A percentile compares a stretch with the other conserved stretches of the same genome.
Conservation (phyloP, 2,888 invertebrate species). For the Enchytraeus crypticus region DNA sequence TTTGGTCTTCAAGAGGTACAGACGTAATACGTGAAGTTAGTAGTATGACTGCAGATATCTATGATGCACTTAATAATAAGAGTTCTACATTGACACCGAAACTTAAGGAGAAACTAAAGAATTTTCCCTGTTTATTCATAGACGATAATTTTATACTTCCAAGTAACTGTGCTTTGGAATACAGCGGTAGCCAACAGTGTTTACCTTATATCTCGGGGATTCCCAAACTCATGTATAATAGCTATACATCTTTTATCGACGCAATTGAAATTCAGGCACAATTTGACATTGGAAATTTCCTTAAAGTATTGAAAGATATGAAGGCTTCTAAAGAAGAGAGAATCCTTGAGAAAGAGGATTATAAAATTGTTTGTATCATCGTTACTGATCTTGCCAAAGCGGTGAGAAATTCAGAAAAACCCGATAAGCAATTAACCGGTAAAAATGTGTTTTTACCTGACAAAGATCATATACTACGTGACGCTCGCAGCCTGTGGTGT, state of each 20-base stretch:
- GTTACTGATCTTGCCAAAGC: too few relatives aligned
- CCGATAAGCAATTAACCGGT: slow-evolving; percentile 11
- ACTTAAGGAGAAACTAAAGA: slow-evolving; percentile 8
- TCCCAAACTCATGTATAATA: slow-evolving; percentile 18
- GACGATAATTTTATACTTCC: slow-evolving; percentile 19
- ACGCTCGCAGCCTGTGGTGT: slow-evolving; percentile 29
- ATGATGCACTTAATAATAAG: slow-evolving; percentile 20
- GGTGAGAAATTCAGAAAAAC: too few relatives aligned
- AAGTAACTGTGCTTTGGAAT: slow-evolving; percentile 20
- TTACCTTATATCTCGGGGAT: slow-evolving; percentile 28
- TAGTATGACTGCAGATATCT: slow-evolving; percentile 19
- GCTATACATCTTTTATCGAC: slow-evolving; percentile 19
- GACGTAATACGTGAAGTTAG: too few relatives aligned
- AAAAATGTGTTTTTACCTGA: slow-evolving; percentile 33
- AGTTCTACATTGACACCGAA: not conserved
- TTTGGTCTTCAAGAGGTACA: not conserved
- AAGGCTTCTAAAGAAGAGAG: slow-evolving; percentile 7
- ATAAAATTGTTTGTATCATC: too few relatives aligned
- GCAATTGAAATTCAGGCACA: slow-evolving; percentile 22
- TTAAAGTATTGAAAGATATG: slow-evolving; percentile 17
- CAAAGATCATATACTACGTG: slow-evolving; percentile 22
- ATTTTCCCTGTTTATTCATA: slow-evolving; percentile 19
- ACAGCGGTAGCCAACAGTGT: slow-evolving; percentile 23
- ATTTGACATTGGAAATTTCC: slow-evolving; percentile 25
- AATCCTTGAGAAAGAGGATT: slow-evolving; percentile 13